Evolutionary conservation across 2,797 vertebrate genomes (phyloP).

Genomic region (Gambelia wislizenii): DNA sequence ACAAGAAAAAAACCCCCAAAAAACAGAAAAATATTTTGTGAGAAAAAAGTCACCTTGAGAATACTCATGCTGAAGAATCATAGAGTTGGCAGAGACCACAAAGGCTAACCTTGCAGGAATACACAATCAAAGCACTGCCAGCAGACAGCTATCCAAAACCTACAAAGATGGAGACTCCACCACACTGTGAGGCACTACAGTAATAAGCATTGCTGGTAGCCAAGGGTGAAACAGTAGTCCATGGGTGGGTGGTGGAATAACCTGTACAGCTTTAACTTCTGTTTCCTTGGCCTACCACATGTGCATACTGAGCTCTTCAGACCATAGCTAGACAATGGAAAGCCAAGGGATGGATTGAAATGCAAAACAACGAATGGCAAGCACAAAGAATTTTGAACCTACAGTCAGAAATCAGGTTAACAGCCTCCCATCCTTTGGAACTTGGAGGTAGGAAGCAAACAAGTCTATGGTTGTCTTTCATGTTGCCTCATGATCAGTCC

Average conservation of each 20-base stretch:
- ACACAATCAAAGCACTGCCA: too few species aligned
- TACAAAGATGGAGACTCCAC: too few species aligned
- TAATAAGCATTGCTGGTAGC: neutral
- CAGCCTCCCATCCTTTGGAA: too few species aligned
- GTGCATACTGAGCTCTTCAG: neutral
- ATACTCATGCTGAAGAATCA: fast-evolving
- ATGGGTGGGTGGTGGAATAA: neutral
- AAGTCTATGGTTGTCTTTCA: neutral
- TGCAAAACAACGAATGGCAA: neutral
- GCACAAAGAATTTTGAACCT: neutral
- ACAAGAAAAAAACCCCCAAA: neutral
- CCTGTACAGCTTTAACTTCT: neutral
- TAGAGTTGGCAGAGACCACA: too few species aligned
- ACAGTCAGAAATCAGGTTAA: neutral
- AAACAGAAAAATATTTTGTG: fast-evolving
- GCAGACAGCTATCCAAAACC: too few species aligned
- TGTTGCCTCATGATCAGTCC: neutral
- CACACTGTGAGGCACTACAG: too few species aligned
- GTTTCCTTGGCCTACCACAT: neutral
- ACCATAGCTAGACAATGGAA: neutral
- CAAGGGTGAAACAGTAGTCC: neutral
- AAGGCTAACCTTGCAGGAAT: too few species aligned
- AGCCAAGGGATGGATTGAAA: neutral
- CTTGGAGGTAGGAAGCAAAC: neutral
- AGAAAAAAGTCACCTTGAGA: neutral